A percentile compares a stretch with the other conserved stretches of the same genome.
phyloP scores from a whole-genome alignment of 2,797 vertebrate species.

The Rhynchonycteris naso region DNA sequence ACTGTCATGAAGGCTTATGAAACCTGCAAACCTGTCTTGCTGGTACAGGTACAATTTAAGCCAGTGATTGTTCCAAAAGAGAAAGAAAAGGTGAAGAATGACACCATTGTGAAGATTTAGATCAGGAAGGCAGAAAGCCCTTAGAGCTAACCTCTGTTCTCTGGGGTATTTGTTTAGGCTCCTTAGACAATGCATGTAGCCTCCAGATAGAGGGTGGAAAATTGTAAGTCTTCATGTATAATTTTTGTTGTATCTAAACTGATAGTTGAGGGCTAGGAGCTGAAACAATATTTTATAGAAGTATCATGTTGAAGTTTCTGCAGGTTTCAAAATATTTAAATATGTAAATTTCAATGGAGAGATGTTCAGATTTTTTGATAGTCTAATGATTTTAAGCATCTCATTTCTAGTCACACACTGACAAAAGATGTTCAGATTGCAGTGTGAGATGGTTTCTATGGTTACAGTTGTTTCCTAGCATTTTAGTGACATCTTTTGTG shows the following conservation, averaged over 20 bases:
- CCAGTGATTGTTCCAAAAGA: conserved; percentile 74
- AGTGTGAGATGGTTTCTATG: conserved; percentile 91
- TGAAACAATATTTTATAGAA: conserved; percentile 91
- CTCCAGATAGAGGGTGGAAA: conserved; percentile 79
- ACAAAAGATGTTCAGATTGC: conserved; percentile 92
- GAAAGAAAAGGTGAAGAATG: conserved; percentile 74
- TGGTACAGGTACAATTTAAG: conserved; percentile 80
- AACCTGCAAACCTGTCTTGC: conserved; percentile 74
- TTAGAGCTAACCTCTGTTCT: conserved; percentile 70
- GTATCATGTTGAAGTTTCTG: conserved; percentile 91
- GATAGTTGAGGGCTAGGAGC: conserved; percentile 89
- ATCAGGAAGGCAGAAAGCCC: conserved; percentile 75
- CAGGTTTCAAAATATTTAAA: conserved; percentile 92
- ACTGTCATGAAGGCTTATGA: conserved; percentile 69
- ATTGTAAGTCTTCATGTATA: conserved; percentile 84
- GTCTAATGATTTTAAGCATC: conserved; percentile 91
- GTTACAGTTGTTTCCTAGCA: conserved; percentile 92
- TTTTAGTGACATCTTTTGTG: conserved; percentile 92
- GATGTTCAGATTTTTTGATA: conserved; percentile 90
- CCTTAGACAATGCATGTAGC: conserved; percentile 74
- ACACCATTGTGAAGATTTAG: conserved; percentile 71
- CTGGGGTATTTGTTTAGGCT: conserved; percentile 74
- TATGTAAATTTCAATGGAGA: conserved; percentile 90
- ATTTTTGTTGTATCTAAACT: conserved; percentile 88
- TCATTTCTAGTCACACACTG: conserved; percentile 91